Percentiles rank a stretch among this genome's conserved stretches.
Evolutionary conservation across 2,888 invertebrate genomes (phyloP).

Genomic region (Catocala sponsa): DNA sequence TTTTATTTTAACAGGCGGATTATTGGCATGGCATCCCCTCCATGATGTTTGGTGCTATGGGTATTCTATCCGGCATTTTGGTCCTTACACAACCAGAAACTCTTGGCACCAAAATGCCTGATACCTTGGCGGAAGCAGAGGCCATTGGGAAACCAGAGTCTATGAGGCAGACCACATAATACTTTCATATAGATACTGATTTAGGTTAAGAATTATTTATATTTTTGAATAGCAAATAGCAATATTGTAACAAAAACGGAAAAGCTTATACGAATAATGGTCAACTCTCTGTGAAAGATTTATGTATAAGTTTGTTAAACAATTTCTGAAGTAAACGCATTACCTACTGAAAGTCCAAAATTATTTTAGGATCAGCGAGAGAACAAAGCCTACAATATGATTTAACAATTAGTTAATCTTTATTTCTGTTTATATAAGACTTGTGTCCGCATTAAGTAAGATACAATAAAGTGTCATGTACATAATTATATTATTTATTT

Average conservation of each 20-base stretch:
- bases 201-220: neutral
- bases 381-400: no score
- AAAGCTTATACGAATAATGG: neutral
- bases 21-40: conserved; percentile 80
- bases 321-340: no score
- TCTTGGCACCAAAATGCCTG: conserved; percentile 86
- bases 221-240: neutral
- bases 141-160: conserved; percentile 60
- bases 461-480: no score
- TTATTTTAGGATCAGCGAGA: no score
- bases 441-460: no score
- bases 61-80: conserved; percentile 81
- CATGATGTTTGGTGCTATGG: conserved; percentile 84
- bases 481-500: no score
- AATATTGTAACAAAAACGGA: neutral
- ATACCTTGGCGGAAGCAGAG: conserved; percentile 88
- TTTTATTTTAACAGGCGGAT: conserved; percentile 55
- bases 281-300: no score
- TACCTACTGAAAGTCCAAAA: no score
- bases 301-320: no score
- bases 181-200: neutral
- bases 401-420: no score
- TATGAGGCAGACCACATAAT: conserved; percentile 7
- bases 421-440: no score
- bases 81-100: conserved; percentile 89